Base-by-base conservation (phyloP, 2,113 vertebrate genomes). In the Otus sunia region DNA sequence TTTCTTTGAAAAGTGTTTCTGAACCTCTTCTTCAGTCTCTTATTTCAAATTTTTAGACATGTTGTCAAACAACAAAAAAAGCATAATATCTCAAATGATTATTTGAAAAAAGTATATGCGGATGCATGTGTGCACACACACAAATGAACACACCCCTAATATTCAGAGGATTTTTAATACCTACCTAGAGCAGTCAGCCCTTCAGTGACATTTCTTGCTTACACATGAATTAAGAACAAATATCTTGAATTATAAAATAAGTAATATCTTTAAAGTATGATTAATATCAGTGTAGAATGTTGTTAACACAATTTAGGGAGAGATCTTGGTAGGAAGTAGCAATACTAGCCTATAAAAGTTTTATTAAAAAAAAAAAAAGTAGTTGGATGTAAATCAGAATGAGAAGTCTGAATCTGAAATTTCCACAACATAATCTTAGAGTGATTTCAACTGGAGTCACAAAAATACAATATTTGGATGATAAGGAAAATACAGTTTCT, bases 51-150 rank as follows among this genome's bases (percentile, higher is more conserved):
- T 16, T 9, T 62, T 55, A 26, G 18, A 22, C 67, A 49, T 37
- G 19, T 63, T 86, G 12, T 59, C 27, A 60, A 73, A 76, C 8
- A 55, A 34, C 36, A 17, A 41, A 34, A 41, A 55, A 36, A 39
- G 4, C 3, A 0, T 52, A 68, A 9, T 39, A 58, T 49, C 21
- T 56, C 12, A 37, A 60, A 49, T 2, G 2, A 3, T 47, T 72
- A 18, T 63, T 43, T 49, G 20, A 32, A 72, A 16, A 39, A 43
- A 12, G 6, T n/a, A 0, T 3, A 0, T 19, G 8, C 1, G 2
- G 25, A 19, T 23, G 12, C 9, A 15, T 15, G 3, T 41, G 26
- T 3, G 1, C 13, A 4, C 34, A 45, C 50, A 36, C 7, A 20
- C 6, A 16, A 17, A 43, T 22, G 11, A 74, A 41, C 7, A 50